Evolutionary conservation across 1,140 invertebrate species (phyloP).

Genomic region (Atta texana): DNA sequence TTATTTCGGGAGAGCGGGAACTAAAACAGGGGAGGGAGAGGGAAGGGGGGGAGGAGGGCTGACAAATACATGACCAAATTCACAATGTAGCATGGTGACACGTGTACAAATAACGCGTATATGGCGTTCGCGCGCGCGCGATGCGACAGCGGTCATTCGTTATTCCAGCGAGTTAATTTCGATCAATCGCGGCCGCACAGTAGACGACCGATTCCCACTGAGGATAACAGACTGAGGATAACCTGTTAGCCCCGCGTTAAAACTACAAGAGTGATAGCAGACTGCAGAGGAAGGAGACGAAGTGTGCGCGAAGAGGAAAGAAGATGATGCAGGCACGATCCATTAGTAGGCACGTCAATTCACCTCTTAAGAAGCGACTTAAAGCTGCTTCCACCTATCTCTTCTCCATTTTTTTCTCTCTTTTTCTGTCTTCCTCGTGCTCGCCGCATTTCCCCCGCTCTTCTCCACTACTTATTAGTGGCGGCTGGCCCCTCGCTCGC

Average conservation of each 20-base stretch:
- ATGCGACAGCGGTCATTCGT: constrained; percentile 49
- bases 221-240: constrained; percentile 81
- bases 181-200: constrained; percentile 53
- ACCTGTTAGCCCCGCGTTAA: constrained; percentile 77
- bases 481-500: constrained; percentile 53
- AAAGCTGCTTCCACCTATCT: constrained; percentile 80
- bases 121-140: constrained; percentile 25
- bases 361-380: constrained; percentile 84
- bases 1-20: constrained; percentile 33
- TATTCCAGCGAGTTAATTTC: constrained; percentile 75
- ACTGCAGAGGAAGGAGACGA: not conserved
- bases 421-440: constrained; percentile 46
- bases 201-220: constrained; percentile 69
- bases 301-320: constrained; percentile 65
- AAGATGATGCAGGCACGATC: constrained; percentile 81
- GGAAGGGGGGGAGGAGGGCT: too few species aligned
- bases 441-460: not conserved
- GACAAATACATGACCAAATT: constrained; percentile 18
- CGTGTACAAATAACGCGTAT: constrained; percentile 59
- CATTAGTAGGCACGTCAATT: constrained; percentile 87
- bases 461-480: constrained; percentile 75
- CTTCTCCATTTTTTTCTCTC: constrained; percentile 56
- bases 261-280: constrained; percentile 23
- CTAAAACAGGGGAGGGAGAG: not conserved
- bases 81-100: constrained; percentile 48